A percentile compares a stretch with the other conserved stretches of the same genome.
phyloP scores from a whole-genome alignment of 2,113 vertebrate species.

The Crotalus horridus region DNA sequence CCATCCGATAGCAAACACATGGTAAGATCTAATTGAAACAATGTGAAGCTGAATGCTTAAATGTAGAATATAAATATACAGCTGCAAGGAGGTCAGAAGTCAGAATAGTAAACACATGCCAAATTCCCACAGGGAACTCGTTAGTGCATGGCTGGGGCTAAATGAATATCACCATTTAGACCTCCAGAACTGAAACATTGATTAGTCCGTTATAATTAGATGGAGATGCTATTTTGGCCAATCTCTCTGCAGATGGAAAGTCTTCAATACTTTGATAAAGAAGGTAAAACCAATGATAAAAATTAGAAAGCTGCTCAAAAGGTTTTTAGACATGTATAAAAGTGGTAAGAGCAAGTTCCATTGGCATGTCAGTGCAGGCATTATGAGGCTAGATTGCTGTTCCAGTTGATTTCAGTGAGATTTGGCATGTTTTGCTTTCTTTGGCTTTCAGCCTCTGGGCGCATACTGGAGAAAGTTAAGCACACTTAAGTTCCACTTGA shows the following conservation, averaged over 20 bases:
- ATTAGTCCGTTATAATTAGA: conserved; percentile 78
- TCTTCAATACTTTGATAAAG: conserved; percentile 52
- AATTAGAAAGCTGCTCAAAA: conserved; percentile 41
- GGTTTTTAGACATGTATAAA: not conserved
- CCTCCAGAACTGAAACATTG: conserved; percentile 72
- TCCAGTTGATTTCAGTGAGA: conserved; percentile 3
- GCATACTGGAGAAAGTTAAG: conserved; percentile 13
- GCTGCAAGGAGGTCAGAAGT: conserved; percentile 74
- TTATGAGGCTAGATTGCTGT: conserved; percentile 27
- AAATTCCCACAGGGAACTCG: conserved; percentile 73
- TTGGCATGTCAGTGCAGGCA: conserved; percentile 38
- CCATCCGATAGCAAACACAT: conserved; percentile 72
- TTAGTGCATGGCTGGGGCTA: conserved; percentile 74
- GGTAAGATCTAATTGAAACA: conserved; percentile 79
- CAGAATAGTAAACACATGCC: conserved; percentile 72
- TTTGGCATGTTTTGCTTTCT: conserved; percentile 8
- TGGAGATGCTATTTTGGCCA: conserved; percentile 70
- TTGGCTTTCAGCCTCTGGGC: not conserved
- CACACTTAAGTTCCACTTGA: conserved; percentile 4
- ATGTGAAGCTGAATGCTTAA: conserved; percentile 69
- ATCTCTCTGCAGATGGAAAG: conserved; percentile 67
- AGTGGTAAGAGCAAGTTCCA: conserved; percentile 50
- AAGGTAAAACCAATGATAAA: conserved; percentile 56
- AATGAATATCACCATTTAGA: conserved; percentile 75
- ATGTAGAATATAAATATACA: conserved; percentile 79